These are phyloP conservation scores for Hylia prasina DNA, from an alignment of 2,113 vertebrate genomes.

Conservation along the genomic window DNA sequence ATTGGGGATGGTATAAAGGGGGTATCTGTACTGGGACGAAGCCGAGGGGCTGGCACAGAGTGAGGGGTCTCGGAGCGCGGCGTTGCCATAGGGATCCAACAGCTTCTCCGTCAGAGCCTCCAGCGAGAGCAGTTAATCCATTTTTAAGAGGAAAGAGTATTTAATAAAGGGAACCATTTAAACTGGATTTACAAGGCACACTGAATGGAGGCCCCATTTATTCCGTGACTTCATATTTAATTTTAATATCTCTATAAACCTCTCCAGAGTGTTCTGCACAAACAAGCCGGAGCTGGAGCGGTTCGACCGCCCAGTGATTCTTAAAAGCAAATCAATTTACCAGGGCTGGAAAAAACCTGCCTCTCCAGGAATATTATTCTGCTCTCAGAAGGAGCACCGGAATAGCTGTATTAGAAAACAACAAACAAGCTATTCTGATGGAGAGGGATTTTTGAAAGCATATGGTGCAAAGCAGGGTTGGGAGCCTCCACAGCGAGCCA, in stretches of 20 bases:
- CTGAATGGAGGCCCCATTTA: not conserved
- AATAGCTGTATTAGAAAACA: not conserved
- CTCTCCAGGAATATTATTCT: not conserved
- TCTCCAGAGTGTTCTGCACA: not conserved
- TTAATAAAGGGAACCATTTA: conserved; percentile 57
- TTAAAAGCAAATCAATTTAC: conserved; percentile 1
- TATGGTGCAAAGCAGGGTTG: fast-evolving
- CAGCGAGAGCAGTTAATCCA: conserved; percentile 15
- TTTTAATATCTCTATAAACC: conserved; percentile 17
- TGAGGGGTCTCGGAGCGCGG: fast-evolving
- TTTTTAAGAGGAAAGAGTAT: conserved; percentile 45
- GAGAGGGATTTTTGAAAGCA: not conserved
- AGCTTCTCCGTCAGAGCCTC: not conserved
- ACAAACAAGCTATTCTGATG: not conserved
- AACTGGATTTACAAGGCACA: conserved; percentile 21
- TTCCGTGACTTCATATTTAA: not conserved
- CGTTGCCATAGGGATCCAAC: not conserved
- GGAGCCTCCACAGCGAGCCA: not conserved
- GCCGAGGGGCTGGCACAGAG: fast-evolving
- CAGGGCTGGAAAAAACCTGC: not conserved
- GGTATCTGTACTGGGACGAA: fast-evolving
- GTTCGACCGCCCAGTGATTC: not conserved
- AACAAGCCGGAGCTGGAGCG: not conserved
- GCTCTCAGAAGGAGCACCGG: not conserved
- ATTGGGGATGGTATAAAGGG: not conserved